Evolutionary conservation across 2,113 vertebrate species (phyloP).

Genomic region (Ictalurus furcatus): DNA sequence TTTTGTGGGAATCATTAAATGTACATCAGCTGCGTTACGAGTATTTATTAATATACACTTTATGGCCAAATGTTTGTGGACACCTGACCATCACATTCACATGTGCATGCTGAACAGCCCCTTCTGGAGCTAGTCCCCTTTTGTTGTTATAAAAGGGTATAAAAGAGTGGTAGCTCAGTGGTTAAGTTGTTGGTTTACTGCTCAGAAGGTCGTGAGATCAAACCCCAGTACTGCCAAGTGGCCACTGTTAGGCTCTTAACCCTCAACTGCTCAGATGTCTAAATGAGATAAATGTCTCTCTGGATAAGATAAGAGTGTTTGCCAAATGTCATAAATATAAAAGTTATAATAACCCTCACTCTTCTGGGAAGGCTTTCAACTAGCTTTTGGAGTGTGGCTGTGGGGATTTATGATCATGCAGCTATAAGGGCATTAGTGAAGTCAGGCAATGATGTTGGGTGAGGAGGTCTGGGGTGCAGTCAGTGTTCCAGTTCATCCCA

Average conservation of each 20-base stretch:
- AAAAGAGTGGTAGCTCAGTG: no score
- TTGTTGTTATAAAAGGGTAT: no score
- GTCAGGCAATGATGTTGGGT: background rate
- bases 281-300: no score
- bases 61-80: background rate
- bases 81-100: background rate
- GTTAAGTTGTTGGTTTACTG: no score
- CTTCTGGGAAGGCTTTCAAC: background rate
- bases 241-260: no score
- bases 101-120: background rate
- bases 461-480: background rate
- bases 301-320: no score
- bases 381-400: background rate
- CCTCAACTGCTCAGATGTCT: no score
- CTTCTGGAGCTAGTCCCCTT: background rate
- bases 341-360: background rate
- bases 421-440: background rate
- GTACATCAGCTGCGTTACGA: background rate
- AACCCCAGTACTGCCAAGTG: no score
- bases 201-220: no score
- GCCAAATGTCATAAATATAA: no score
- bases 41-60: background rate
- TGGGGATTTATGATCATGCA: background rate
- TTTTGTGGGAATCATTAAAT: background rate
- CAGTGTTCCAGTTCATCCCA: background rate